Evolutionary conservation across 2,797 vertebrate genomes (phyloP).

Genomic region (Chiropotes sagulatus): DNA sequence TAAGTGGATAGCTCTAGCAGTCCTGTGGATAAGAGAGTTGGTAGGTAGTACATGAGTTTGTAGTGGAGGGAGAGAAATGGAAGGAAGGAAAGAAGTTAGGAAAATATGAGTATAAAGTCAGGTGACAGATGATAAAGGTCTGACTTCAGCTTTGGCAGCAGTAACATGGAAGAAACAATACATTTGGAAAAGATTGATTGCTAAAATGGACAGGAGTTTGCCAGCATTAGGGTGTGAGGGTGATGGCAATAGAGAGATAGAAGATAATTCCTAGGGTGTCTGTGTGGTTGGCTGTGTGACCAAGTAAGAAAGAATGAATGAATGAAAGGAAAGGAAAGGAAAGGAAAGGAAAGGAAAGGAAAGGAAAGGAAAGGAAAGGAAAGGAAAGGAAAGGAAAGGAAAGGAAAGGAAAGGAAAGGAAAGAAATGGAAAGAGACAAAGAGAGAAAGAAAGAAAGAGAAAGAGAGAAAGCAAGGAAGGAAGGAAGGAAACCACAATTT

Average conservation of each 20-base stretch:
- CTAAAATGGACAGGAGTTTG: background rate
- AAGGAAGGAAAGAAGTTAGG: background rate
- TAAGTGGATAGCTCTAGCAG: background rate
- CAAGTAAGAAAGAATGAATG: background rate
- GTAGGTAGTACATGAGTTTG: background rate
- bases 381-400: no score
- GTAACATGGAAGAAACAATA: background rate
- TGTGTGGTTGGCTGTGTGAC: no score
- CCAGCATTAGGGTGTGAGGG: background rate
- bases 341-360: accelerated
- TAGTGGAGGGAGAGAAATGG: background rate
- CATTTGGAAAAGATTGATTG: background rate
- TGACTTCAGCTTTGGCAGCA: background rate
- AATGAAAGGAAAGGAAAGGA: accelerated
- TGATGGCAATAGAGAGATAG: background rate
- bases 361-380: no score
- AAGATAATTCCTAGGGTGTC: background rate
- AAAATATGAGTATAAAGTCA: background rate
- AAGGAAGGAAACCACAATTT: background rate
- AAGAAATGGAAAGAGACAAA: no score
- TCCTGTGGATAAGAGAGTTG: background rate
- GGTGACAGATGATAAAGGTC: background rate
- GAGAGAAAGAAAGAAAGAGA: no score
- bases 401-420: no score
- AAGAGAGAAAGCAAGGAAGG: no score